Evolutionary conservation across 2,113 vertebrate species (phyloP).

Genomic region (Ageneiosus marmoratus): DNA sequence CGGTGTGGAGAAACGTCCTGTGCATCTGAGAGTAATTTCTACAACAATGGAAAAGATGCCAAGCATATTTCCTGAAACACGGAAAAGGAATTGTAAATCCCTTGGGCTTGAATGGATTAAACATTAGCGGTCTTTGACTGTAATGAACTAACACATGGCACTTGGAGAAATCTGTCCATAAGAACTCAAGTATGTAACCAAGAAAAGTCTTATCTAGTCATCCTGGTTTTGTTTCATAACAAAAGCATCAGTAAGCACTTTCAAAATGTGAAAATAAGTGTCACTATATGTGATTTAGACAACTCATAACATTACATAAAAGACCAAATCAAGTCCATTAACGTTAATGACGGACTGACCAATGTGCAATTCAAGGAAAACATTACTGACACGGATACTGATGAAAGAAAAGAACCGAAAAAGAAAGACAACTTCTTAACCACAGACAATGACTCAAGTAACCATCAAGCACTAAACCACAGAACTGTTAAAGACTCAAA

Average conservation of each 20-base stretch:
- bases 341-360: conserved; percentile 27
- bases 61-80: conserved; percentile 33
- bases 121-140: conserved; percentile 32
- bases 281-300: conserved; percentile 9
- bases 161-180: conserved; percentile 34
- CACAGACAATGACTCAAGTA: conserved; percentile 36
- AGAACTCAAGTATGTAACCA: conserved; percentile 48
- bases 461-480: conserved; percentile 24
- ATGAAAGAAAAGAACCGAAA: conserved; percentile 20
- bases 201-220: conserved; percentile 14
- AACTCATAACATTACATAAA: conserved; percentile 17
- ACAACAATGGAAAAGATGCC: conserved; percentile 35
- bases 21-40: conserved; percentile 34
- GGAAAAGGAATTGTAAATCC: conserved; percentile 35
- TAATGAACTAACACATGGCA: conserved; percentile 39
- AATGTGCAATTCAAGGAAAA: conserved; percentile 33
- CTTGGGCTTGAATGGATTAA: conserved; percentile 31
- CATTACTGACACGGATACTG: conserved; percentile 30
- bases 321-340: conserved; percentile 12
- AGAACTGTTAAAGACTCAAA: conserved; percentile 18
- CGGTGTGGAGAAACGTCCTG: conserved; percentile 23
- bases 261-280: conserved; percentile 46
- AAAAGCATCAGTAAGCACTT: conserved; percentile 31
- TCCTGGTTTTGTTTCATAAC: conserved; percentile 31
- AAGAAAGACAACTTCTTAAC: conserved; percentile 30